Conservation (phyloP, 2,797 vertebrate species). For the Neosilurus mollespiculum region DNA sequence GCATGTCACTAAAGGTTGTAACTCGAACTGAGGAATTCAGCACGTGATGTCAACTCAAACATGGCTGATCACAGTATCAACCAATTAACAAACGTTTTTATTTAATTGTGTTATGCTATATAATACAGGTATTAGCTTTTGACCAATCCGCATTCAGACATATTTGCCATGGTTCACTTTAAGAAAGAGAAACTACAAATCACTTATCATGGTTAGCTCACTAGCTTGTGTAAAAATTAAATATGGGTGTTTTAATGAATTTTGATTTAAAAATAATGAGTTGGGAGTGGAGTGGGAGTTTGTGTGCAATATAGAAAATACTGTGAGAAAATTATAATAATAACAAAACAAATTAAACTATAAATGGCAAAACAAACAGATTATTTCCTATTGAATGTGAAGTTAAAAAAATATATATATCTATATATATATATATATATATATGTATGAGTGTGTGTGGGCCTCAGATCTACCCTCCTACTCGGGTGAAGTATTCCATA, state of each 20-base stretch:
- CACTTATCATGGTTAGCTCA: too few relatives aligned
- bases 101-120: too few relatives aligned
- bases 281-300: too few relatives aligned
- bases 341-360: background rate
- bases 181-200: too few relatives aligned
- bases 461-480: constrained; percentile 17
- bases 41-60: too few relatives aligned
- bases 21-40: too few relatives aligned
- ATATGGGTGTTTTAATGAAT: background rate
- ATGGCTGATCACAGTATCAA: too few relatives aligned
- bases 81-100: too few relatives aligned
- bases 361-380: background rate
- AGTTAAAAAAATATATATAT: background rate
- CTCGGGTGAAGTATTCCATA: constrained; percentile 38
- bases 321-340: background rate
- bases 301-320: background rate
- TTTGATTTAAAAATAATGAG: background rate
- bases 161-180: too few relatives aligned
- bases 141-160: too few relatives aligned
- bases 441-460: background rate
- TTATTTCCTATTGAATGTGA: background rate
- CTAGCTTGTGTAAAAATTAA: background rate
- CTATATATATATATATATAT: too few relatives aligned
- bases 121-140: background rate
- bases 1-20: background rate